Percentiles rank a stretch among this genome's conserved stretches.
Conservation (phyloP, 2,888 invertebrate genomes). For the Hypsopygia costalis region DNA sequence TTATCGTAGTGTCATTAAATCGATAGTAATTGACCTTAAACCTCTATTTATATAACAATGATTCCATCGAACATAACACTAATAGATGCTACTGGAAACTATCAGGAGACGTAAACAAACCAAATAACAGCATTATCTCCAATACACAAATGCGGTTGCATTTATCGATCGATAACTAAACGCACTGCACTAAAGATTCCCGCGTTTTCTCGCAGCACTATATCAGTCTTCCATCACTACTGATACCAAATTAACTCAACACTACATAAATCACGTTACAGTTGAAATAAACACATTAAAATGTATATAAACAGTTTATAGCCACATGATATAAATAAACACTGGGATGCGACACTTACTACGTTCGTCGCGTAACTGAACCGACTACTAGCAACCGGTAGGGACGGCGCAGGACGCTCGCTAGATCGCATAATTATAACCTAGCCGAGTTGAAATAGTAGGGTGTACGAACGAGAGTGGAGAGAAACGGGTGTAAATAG, state of each 20-base stretch:
- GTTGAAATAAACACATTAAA: slow-evolving; percentile 2
- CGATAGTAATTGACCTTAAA: slow-evolving; percentile 37
- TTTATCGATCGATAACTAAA: slow-evolving; percentile 65
- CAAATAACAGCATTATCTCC: slow-evolving; percentile 43
- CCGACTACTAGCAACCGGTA: slow-evolving; percentile 26
- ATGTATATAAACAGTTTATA: slow-evolving; percentile 1
- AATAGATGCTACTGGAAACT: slow-evolving; percentile 24
- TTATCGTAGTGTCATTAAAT: slow-evolving; percentile 11
- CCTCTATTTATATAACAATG: slow-evolving; percentile 37
- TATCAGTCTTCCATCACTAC: slow-evolving; percentile 18
- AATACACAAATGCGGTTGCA: slow-evolving; percentile 44
- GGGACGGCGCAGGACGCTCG: slow-evolving; percentile 55
- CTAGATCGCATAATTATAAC: slow-evolving; percentile 69
- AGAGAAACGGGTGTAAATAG: slow-evolving; percentile 42
- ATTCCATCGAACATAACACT: slow-evolving; percentile 25
- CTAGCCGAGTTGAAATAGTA: slow-evolving; percentile 63
- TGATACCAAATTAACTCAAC: slow-evolving; percentile 10
- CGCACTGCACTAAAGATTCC: slow-evolving; percentile 47
- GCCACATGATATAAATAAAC: slow-evolving; percentile 23
- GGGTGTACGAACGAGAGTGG: slow-evolving; percentile 45
- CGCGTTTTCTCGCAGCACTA: slow-evolving; percentile 49
- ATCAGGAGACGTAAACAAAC: slow-evolving; percentile 55
- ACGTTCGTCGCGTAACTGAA: slow-evolving; percentile 63
- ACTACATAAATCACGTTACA: slow-evolving; percentile 12
- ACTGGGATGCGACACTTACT: slow-evolving; percentile 51